A percentile compares a stretch with the other conserved stretches of the same genome.
Conservation (phyloP, 2,888 invertebrate species). For the Erannis defoliaria region DNA sequence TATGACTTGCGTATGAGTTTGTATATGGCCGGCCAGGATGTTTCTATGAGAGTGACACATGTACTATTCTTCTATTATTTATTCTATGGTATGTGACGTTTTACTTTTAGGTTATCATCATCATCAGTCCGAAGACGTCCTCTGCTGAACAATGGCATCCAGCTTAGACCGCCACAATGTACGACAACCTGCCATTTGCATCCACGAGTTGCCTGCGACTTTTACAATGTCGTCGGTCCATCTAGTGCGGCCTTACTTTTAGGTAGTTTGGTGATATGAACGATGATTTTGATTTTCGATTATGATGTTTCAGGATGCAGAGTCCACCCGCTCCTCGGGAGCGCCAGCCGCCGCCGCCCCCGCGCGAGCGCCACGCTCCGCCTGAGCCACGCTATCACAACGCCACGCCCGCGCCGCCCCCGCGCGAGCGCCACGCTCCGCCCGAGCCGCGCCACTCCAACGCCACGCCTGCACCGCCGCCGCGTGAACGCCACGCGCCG, state of each 20-base stretch:
- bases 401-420: slow-evolving; percentile 58
- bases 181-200: too few species aligned
- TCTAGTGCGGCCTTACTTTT: too few species aligned
- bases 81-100: neutral
- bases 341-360: slow-evolving; percentile 63
- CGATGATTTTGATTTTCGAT: neutral
- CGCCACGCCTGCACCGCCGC: slow-evolving; percentile 58
- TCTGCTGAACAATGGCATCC: too few species aligned
- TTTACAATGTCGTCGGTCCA: too few species aligned
- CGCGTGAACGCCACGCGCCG: slow-evolving; percentile 56
- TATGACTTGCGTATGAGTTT: too few species aligned
- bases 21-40: too few species aligned
- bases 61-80: too few species aligned
- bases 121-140: too few species aligned
- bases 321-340: slow-evolving; percentile 50
- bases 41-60: too few species aligned
- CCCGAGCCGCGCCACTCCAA: slow-evolving; percentile 59
- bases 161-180: too few species aligned
- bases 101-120: too few species aligned
- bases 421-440: slow-evolving; percentile 60
- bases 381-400: slow-evolving; percentile 59
- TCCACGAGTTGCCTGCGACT: too few species aligned
- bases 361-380: slow-evolving; percentile 61
- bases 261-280: neutral
- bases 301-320: slow-evolving; percentile 10